These are phyloP conservation scores for Tauraco hartlaubi DNA, from an alignment of 2,797 vertebrate genomes.

Conservation along the genomic window DNA sequence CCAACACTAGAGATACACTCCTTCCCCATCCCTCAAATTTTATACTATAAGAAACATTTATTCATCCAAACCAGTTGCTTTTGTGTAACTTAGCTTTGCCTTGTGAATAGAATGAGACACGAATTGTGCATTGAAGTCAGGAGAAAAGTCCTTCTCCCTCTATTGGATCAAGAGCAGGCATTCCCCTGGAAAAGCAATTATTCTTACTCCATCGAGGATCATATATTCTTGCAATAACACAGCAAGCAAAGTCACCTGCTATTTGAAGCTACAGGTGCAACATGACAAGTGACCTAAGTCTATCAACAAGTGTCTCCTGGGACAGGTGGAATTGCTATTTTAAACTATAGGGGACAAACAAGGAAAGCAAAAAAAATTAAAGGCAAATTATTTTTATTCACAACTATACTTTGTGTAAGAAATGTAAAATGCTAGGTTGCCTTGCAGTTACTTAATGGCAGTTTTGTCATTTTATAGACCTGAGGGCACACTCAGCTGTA, in stretches of 20 bases:
- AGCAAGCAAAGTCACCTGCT: background rate
- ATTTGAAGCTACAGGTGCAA: background rate
- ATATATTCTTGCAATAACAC: background rate
- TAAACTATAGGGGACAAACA: background rate
- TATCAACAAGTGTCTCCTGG: background rate
- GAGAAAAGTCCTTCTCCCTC: background rate
- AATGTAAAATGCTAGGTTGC: background rate
- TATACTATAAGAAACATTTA: background rate
- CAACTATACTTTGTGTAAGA: background rate
- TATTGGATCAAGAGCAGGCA: background rate
- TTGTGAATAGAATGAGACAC: background rate
- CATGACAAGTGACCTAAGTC: background rate
- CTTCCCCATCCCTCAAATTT: background rate
- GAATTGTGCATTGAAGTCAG: background rate
- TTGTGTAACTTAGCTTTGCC: background rate
- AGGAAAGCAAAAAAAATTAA: too few relatives aligned
- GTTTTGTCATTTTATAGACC: too few relatives aligned
- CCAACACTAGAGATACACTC: background rate
- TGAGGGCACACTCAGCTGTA: background rate
- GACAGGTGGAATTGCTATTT: background rate
- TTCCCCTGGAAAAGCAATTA: background rate
- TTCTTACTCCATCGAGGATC: background rate
- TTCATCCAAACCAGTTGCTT: background rate
- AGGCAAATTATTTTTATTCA: background rate
- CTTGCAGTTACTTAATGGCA: background rate